Evolutionary conservation across 2,797 vertebrate species (phyloP).

Genomic region (Microctenopoma lineatum): DNA sequence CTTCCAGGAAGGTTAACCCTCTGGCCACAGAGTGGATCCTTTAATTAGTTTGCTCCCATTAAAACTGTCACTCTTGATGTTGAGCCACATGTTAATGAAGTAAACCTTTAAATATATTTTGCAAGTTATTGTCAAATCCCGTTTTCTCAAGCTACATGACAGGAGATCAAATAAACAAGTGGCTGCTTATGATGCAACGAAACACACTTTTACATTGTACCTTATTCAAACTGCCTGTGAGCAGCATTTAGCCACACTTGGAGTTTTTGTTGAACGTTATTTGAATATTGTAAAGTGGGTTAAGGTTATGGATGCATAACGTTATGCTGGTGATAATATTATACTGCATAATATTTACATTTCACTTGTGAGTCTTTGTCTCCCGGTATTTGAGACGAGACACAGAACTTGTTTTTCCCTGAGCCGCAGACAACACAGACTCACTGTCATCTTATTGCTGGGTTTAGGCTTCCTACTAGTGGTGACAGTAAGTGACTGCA

Average conservation of each 20-base stretch:
- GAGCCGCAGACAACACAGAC: neutral
- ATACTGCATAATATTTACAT: neutral
- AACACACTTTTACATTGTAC: neutral
- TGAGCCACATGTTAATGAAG: neutral
- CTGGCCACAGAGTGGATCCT: slow-evolving; percentile 10
- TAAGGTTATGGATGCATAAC: neutral
- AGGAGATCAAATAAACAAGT: no score
- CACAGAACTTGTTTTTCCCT: no score
- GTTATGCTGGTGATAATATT: neutral
- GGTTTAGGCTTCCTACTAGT: slow-evolving; percentile 57
- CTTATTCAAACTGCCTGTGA: neutral
- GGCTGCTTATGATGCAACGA: neutral
- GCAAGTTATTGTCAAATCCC: neutral
- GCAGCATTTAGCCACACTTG: neutral
- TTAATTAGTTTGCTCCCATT: slow-evolving; percentile 15
- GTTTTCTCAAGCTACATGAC: no score
- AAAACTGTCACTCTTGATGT: neutral
- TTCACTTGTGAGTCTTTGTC: neutral
- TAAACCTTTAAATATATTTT: neutral
- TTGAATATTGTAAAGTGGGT: neutral
- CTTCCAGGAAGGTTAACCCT: slow-evolving; percentile 23
- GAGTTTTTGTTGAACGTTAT: neutral
- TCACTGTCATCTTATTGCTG: slow-evolving; percentile 14
- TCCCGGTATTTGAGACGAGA: no score
- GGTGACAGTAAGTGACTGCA: slow-evolving; percentile 38